phyloP scores from a whole-genome alignment of 2,113 vertebrate genomes.

The Panthera tigris region DNA sequence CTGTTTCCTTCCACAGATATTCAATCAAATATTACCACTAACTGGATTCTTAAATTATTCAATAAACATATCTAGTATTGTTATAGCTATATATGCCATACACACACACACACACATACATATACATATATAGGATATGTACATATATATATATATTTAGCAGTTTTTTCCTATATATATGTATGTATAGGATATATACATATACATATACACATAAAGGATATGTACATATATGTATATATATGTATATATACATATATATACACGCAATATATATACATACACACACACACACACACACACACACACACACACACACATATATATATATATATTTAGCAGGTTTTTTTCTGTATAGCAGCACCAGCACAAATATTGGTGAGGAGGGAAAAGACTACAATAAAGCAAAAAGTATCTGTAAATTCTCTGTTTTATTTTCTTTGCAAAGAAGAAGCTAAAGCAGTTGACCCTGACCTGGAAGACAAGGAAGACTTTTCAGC shows the following conservation, averaged over 20 bases:
- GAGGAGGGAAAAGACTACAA: not conserved
- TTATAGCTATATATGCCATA: not conserved
- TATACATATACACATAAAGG: too few species aligned
- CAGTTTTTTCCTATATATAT: too few species aligned
- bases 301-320: too few species aligned
- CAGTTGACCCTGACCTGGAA: not conserved
- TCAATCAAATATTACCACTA: not conserved
- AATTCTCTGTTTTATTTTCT: not conserved
- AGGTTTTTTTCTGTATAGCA: not conserved
- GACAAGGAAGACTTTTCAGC: not conserved
- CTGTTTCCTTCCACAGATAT: not conserved
- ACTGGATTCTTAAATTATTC: not conserved
- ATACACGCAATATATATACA: too few species aligned
- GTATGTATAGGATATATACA: too few species aligned
- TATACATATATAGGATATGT: too few species aligned
- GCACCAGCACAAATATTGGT: not conserved
- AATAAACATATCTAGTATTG: not conserved
- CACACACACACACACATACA: accelerated
- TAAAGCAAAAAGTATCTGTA: not conserved
- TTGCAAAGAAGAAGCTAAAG: not conserved
- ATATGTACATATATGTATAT: too few species aligned
- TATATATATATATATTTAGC: too few species aligned
- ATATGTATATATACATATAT: too few species aligned
- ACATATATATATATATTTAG: too few species aligned
- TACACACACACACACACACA: too few species aligned